Evolutionary conservation across 1,140 invertebrate species (phyloP).

Genomic region (Atta cephalotes): DNA sequence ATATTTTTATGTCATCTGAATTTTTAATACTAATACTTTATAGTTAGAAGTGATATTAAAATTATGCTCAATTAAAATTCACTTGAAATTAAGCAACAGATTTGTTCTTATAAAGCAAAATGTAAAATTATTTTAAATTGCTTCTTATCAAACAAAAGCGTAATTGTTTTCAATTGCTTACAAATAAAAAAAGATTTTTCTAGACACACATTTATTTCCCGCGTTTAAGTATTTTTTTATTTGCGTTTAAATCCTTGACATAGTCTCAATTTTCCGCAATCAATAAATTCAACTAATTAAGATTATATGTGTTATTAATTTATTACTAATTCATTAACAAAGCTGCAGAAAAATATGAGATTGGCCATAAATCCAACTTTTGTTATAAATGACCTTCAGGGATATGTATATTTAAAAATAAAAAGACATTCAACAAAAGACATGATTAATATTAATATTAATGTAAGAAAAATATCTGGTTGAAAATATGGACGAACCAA

Average conservation of each 20-base stretch:
- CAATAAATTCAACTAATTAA: background rate
- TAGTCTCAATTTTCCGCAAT: background rate
- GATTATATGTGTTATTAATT: background rate
- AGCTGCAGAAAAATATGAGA: slow-evolving; percentile 1
- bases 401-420: background rate
- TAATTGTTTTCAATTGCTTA: background rate
- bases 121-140: too few relatives aligned
- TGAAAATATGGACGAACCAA: too few relatives aligned
- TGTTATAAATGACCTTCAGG: background rate
- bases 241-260: slow-evolving; percentile 7
- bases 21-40: background rate
- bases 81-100: background rate
- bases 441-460: background rate
- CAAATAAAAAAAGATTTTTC: background rate
- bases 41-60: background rate
- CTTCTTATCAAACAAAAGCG: too few relatives aligned
- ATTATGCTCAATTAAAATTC: background rate
- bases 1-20: background rate
- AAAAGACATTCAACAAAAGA: background rate
- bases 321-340: slow-evolving; percentile 2
- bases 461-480: too few relatives aligned
- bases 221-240: background rate
- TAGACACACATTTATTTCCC: background rate
- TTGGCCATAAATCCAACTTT: background rate
- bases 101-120: background rate